Conservation (phyloP, 2,797 vertebrate genomes). For the Platalea minor region DNA sequence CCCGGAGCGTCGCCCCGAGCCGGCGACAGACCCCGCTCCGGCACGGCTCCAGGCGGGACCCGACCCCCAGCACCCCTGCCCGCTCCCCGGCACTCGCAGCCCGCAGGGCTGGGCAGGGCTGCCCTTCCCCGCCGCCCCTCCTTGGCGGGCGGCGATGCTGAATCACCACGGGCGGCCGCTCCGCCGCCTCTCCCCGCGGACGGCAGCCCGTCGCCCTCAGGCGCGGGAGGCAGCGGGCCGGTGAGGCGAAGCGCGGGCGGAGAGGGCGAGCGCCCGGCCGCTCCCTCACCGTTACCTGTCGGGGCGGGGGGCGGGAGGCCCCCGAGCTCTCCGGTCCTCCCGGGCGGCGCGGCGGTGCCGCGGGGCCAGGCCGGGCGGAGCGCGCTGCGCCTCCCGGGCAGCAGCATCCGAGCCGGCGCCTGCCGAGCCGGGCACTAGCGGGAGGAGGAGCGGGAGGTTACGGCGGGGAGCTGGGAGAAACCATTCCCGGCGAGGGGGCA, state of each 20-base stretch:
- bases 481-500: slow-evolving; percentile 24
- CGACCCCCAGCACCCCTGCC: background rate
- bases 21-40: background rate
- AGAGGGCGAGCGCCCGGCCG: background rate
- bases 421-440: background rate
- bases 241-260: background rate
- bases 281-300: background rate
- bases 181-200: background rate
- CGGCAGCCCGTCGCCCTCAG: background rate
- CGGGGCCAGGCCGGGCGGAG: background rate
- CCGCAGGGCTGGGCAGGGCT: background rate
- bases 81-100: background rate
- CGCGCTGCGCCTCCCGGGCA: background rate
- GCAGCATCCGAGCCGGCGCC: slow-evolving; percentile 7
- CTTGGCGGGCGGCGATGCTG: background rate
- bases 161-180: slow-evolving; percentile 2
- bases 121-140: background rate
- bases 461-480: slow-evolving; percentile 44
- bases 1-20: background rate
- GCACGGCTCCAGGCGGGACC: background rate
- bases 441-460: background rate
- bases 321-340: background rate
- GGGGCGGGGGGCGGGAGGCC: background rate
- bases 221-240: background rate
- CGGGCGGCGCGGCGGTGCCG: background rate